Conservation (phyloP, 2,113 vertebrate species). For the Hystrix brachyura region DNA sequence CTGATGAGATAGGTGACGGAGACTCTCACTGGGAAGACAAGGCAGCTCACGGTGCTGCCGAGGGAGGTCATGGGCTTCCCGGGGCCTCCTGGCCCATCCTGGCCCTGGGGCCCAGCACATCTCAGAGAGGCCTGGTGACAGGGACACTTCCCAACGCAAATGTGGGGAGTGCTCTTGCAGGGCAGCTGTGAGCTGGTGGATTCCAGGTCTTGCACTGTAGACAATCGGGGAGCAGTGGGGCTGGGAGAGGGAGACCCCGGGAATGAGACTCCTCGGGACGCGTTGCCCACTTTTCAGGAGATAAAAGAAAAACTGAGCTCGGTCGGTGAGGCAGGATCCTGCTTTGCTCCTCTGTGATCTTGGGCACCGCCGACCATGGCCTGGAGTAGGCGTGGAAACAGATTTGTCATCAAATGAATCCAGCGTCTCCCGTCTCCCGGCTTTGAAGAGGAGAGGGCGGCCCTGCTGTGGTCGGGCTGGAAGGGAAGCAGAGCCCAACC, state of each 20-base stretch:
- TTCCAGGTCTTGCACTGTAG: background rate
- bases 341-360: background rate
- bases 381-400: background rate
- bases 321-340: background rate
- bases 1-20: background rate
- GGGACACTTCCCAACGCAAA: background rate
- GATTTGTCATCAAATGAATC: background rate
- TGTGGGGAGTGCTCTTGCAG: background rate
- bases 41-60: background rate
- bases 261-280: rapidly evolving
- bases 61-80: rapidly evolving
- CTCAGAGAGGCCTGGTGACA: background rate
- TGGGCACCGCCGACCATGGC: rapidly evolving
- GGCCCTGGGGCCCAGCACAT: rapidly evolving
- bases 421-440: background rate
- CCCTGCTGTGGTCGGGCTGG: background rate
- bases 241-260: rapidly evolving
- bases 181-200: no score
- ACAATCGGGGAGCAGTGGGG: no score
- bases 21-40: background rate
- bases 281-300: background rate
- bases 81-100: background rate
- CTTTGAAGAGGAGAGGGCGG: background rate
- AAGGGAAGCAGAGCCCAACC: rapidly evolving
- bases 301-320: background rate